These are phyloP conservation scores for Microtus montanus DNA, from an alignment of 2,113 vertebrate species.

Conservation along the genomic window DNA sequence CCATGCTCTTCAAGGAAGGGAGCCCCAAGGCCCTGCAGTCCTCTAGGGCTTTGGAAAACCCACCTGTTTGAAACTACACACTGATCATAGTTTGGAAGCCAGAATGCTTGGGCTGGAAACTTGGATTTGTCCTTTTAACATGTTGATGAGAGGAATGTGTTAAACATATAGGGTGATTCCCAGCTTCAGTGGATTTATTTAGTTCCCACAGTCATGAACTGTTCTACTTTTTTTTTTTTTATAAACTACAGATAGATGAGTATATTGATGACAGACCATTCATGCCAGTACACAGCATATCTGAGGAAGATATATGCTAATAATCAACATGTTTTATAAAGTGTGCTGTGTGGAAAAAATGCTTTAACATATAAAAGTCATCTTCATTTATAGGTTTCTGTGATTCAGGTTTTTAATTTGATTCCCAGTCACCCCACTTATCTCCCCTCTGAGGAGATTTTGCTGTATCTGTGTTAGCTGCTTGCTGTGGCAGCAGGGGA, in stretches of 20 bases:
- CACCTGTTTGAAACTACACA: neutral
- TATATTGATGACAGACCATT: neutral
- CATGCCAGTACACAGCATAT: slow-evolving; percentile 34
- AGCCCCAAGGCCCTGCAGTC: no score
- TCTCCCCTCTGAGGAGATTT: slow-evolving; percentile 13
- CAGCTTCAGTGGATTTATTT: slow-evolving; percentile 24
- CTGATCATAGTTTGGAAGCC: neutral
- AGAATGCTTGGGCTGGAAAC: neutral
- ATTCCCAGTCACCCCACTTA: neutral
- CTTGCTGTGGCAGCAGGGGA: neutral
- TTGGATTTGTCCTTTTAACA: slow-evolving; percentile 29
- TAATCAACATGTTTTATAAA: slow-evolving; percentile 23
- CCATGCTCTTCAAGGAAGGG: neutral
- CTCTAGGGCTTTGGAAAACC: neutral
- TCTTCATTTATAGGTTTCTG: slow-evolving; percentile 7
- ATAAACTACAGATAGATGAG: neutral
- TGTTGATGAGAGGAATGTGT: neutral
- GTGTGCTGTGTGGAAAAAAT: neutral
- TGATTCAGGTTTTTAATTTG: slow-evolving; percentile 30
- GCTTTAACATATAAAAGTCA: neutral
- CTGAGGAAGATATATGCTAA: neutral
- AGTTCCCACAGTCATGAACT: neutral
- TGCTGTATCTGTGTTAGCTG: neutral
- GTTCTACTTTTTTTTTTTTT: neutral
- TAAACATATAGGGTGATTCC: neutral